Percentiles rank a stretch among this genome's conserved stretches.
Conservation (phyloP, 2,113 vertebrate genomes). For the Myiagra hebetior region DNA sequence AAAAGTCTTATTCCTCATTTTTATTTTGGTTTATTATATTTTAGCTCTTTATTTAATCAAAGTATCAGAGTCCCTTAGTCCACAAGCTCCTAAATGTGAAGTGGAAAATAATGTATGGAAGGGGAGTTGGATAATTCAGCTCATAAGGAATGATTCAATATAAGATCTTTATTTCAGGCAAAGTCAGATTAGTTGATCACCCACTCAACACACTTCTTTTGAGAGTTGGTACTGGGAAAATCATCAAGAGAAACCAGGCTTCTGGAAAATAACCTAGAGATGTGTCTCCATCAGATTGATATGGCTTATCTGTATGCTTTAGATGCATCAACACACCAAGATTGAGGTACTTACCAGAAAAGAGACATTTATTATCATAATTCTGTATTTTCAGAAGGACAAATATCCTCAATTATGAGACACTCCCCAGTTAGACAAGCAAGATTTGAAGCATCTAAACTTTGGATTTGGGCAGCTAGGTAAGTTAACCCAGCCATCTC, state of each 20-base stretch:
- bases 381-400: neutral
- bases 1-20: neutral
- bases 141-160: neutral
- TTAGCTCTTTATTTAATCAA: neutral
- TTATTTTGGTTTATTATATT: neutral
- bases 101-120: neutral
- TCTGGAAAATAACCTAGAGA: neutral
- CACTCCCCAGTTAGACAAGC: neutral
- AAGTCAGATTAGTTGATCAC: neutral
- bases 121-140: neutral
- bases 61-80: neutral
- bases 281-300: accelerated
- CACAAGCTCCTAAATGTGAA: neutral
- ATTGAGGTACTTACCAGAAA: neutral
- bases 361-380: neutral
- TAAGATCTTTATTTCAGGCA: neutral
- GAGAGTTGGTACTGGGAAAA: neutral
- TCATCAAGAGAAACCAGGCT: neutral
- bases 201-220: neutral
- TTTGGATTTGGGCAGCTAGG: neutral
- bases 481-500: neutral
- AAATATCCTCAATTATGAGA: neutral
- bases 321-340: neutral
- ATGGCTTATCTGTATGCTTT: neutral
- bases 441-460: neutral